phyloP scores from a whole-genome alignment of 2,888 invertebrate genomes.

The Dynastes maya region DNA sequence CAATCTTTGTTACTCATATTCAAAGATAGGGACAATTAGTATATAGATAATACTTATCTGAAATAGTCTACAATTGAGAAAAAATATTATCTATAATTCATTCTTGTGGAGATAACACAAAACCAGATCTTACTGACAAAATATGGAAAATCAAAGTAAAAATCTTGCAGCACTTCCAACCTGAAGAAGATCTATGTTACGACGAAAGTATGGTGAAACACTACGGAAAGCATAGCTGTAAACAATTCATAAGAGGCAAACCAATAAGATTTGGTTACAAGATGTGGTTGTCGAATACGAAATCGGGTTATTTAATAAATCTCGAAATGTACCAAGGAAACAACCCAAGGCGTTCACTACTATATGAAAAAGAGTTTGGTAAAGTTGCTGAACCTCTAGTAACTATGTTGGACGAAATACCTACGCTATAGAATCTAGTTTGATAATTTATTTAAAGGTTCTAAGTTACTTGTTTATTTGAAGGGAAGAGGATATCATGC shows the following conservation, averaged over 20 bases:
- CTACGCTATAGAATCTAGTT: background rate
- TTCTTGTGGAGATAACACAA: background rate
- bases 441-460: too few relatives aligned
- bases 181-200: background rate
- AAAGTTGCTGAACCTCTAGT: background rate
- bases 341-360: background rate
- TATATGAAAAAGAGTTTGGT: background rate
- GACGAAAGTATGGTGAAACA: background rate
- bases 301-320: conserved; percentile 1
- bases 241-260: background rate
- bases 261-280: background rate
- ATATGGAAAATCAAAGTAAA: background rate
- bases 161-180: background rate
- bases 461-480: background rate
- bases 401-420: conserved; percentile 1
- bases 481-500: background rate
- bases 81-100: too few relatives aligned
- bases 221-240: background rate
- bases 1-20: too few relatives aligned
- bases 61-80: too few relatives aligned
- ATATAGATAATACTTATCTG: too few relatives aligned
- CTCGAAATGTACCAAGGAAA: background rate
- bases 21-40: too few relatives aligned
- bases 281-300: background rate
- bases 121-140: conserved; percentile 1